Conservation (phyloP, 2,797 vertebrate species). For the Sternotherus odoratus region DNA sequence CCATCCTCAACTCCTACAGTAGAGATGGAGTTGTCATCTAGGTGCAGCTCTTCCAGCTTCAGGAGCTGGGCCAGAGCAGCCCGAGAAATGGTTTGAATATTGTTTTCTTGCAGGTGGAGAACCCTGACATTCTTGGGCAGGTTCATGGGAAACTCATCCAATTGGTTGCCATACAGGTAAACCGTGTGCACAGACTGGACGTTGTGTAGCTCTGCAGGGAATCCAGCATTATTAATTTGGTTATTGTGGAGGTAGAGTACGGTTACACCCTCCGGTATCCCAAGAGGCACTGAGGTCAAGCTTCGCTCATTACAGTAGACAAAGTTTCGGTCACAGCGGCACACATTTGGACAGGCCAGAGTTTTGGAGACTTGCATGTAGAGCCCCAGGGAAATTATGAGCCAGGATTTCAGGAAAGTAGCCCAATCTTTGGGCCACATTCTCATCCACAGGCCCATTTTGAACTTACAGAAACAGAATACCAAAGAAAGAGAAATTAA, state of each 20-base stretch:
- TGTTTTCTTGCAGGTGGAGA: conserved; percentile 97
- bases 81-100: conserved; percentile 95
- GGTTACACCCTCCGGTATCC: conserved; percentile 95
- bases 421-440: conserved; percentile 91
- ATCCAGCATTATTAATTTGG: conserved; percentile 96
- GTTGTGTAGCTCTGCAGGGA: conserved; percentile 91
- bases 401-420: conserved; percentile 90
- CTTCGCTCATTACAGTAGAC: conserved; percentile 97
- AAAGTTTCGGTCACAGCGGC: conserved; percentile 94
- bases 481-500: conserved; percentile 55
- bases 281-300: conserved; percentile 97
- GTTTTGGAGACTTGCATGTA: conserved; percentile 87
- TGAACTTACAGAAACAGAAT: conserved; percentile 79
- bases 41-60: conserved; percentile 92
- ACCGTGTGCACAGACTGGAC: conserved; percentile 94
- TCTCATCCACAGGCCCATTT: conserved; percentile 92
- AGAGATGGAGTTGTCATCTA: conserved; percentile 96
- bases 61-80: conserved; percentile 91
- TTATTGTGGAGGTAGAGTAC: conserved; percentile 98
- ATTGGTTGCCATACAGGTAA: conserved; percentile 94
- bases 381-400: conserved; percentile 90
- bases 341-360: conserved; percentile 90
- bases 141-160: conserved; percentile 96
- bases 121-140: conserved; percentile 92
- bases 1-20: conserved; percentile 95